These are phyloP conservation scores for Fundulus diaphanus DNA, from an alignment of 2,797 vertebrate genomes.

Conservation along the genomic window DNA sequence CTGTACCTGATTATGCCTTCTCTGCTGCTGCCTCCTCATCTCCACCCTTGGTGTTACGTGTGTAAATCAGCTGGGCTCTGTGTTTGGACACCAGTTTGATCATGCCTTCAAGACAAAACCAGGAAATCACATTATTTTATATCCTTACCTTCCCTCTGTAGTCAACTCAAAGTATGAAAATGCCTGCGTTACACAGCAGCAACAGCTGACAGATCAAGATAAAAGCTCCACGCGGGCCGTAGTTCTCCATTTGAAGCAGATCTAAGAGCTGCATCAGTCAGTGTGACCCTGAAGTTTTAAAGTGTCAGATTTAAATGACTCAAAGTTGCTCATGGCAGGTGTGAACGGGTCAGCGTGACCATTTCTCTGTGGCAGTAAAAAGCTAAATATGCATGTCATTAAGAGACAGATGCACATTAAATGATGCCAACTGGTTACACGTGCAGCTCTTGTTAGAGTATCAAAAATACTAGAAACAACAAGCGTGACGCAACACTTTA, in stretches of 20 bases:
- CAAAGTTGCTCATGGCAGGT: neutral
- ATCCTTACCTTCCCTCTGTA: neutral
- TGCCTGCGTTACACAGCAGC: neutral
- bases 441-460: neutral
- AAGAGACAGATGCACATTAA: neutral
- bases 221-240: neutral
- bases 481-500: neutral
- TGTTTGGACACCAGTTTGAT: slow-evolving; percentile 97
- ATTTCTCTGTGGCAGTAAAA: neutral
- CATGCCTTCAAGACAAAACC: slow-evolving; percentile 80
- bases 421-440: neutral
- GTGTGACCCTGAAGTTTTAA: neutral
- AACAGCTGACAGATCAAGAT: neutral
- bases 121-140: neutral
- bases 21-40: slow-evolving; percentile 87
- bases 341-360: neutral
- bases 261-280: neutral
- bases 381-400: neutral
- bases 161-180: neutral
- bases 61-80: slow-evolving; percentile 95
- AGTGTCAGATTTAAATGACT: neutral
- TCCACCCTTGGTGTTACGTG: slow-evolving; percentile 93
- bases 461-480: neutral
- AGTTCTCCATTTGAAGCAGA: neutral
- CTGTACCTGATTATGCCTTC: slow-evolving; percentile 83